Evolutionary conservation across 2,113 vertebrate species (phyloP).

Genomic region (Montifringilla adamsi): DNA sequence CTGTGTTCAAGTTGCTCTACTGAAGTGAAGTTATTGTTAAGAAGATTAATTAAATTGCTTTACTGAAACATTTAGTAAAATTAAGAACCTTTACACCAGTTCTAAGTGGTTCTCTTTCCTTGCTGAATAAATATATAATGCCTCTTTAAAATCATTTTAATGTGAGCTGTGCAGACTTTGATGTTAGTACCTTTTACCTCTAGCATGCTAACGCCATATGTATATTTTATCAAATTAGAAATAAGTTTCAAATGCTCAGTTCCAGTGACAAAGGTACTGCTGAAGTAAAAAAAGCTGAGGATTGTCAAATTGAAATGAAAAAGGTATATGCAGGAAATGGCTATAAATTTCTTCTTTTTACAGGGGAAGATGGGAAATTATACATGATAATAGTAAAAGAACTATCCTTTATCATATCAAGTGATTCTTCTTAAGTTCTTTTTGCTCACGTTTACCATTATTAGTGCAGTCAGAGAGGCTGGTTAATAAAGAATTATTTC

Average conservation of each 20-base stretch:
- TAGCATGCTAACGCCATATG: conserved; percentile 1
- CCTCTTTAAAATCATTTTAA: conserved; percentile 19
- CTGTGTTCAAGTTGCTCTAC: background rate
- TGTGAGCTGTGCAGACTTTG: conserved; percentile 11
- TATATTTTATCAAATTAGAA: conserved; percentile 57
- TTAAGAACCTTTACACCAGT: background rate
- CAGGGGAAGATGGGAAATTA: conserved; percentile 56
- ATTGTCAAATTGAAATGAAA: conserved; percentile 60
- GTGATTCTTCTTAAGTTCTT: conserved; percentile 60
- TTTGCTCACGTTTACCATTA: conserved; percentile 56
- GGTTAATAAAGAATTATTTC: conserved; percentile 62
- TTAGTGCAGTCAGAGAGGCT: conserved; percentile 30
- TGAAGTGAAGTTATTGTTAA: background rate
- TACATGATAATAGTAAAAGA: conserved; percentile 57
- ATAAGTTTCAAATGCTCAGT: conserved; percentile 43
- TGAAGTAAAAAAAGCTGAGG: conserved; percentile 31
- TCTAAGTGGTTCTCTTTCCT: background rate
- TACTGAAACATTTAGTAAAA: conserved; percentile 4
- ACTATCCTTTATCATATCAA: conserved; percentile 67
- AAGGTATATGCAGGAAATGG: conserved; percentile 43
- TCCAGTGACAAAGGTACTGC: conserved; percentile 18
- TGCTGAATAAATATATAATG: conserved; percentile 45
- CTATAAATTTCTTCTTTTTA: conserved; percentile 68
- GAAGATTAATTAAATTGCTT: conserved; percentile 33
- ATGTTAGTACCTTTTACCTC: conserved; percentile 24